Base-by-base conservation (phyloP, 2,113 vertebrate species). In the Leucopternis melanops region DNA sequence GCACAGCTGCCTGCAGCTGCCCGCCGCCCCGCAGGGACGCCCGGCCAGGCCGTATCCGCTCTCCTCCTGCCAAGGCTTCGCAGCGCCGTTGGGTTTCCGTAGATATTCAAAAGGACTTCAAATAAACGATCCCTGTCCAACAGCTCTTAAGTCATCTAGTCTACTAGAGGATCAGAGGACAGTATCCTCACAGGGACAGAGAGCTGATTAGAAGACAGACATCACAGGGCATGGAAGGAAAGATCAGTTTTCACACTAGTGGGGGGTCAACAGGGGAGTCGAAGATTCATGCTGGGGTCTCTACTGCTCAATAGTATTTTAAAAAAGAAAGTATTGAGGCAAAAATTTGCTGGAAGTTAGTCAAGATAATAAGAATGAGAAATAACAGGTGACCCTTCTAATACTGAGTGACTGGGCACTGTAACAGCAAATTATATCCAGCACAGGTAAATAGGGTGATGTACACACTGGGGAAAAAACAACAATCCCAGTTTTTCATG, bases 41-140 rank as follows among this genome's bases (percentile, higher is more conserved):
- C 78, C 16, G 81, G 82, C 86, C 86, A 2, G 71, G 85, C 90
- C 21, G n/a, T 91, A 95, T 96, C 96, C 96, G 95, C 91, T 66
- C 88, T 21, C 44, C 75, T 93, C 89, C 95, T 93, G 95, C 95
- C 96, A 93, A 96, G 58, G 86, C 95, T 96, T 73, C 34, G 8
- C 92, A 38, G 81, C 16, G 44, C 95, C 67, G 36, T 80, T 27
- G 95, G 75, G 82, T 94, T 94, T 94, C 80, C n/a, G 19, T 10
- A 72, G 47, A 38, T 55, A 69, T 32, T 80, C 29, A 69, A 15
- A 65, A 65, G 6, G 11, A 61, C 20, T 82, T 70, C 29, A 77
- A 0, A 0, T 47, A 50, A 44, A 13, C 55, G 20, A 40, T 40
- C 13, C 16, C 6, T 29, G 31, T 40, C 47, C 40, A 31, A 70